These are phyloP conservation scores for Geophilus truncorum DNA, from an alignment of 2,888 invertebrate genomes.

Conservation along the genomic window DNA sequence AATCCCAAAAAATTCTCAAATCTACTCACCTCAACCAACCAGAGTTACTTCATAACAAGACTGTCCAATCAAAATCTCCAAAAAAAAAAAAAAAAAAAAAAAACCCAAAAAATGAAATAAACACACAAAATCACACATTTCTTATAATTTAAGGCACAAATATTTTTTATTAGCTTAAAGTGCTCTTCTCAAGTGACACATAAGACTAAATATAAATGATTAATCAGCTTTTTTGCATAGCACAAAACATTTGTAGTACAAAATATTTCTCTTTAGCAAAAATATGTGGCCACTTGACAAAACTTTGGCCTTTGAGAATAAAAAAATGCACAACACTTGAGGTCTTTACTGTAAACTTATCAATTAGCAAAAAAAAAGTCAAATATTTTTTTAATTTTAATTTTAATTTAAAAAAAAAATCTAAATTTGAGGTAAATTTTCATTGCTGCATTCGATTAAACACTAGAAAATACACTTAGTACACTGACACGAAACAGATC, in stretches of 20 bases:
- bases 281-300: background rate
- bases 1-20: too few species aligned
- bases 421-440: background rate
- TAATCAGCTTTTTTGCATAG: background rate
- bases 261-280: slow-evolving; percentile 3
- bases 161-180: background rate
- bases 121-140: too few species aligned
- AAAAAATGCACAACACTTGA: background rate
- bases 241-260: background rate
- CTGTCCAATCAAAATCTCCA: too few species aligned
- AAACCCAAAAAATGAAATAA: too few species aligned
- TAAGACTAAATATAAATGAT: slow-evolving; percentile 2
- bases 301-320: background rate
- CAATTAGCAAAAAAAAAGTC: too few species aligned
- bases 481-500: background rate
- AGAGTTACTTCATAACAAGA: too few species aligned
- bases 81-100: background rate
- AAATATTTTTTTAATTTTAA: background rate
- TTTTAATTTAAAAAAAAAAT: background rate
- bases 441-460: background rate
- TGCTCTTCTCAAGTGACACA: background rate
- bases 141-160: background rate
- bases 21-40: too few species aligned
- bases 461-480: background rate
- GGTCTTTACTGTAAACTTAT: too few species aligned